Conservation (phyloP, 2,113 vertebrate genomes). For the Turnix velox region DNA sequence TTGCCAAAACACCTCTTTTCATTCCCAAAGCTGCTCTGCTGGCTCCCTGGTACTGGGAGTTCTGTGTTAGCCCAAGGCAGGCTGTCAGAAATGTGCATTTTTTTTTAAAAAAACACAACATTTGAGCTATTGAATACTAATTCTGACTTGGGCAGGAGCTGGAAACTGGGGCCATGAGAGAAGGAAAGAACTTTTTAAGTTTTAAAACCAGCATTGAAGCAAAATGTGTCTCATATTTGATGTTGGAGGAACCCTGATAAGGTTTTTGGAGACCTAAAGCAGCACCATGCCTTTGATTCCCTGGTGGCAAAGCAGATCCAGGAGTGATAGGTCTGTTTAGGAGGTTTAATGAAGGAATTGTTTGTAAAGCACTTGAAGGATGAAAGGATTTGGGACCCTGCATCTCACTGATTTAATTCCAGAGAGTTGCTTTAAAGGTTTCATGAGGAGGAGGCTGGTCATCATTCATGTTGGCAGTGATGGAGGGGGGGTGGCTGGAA, state of each 20-base stretch:
- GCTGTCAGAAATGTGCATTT: background rate
- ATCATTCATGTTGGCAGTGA: background rate
- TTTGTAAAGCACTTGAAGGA: background rate
- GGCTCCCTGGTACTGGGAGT: background rate
- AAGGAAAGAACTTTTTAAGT: background rate
- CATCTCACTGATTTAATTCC: background rate
- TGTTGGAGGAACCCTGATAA: background rate
- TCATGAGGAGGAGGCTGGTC: background rate
- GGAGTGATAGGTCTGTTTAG: background rate
- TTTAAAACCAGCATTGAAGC: background rate
- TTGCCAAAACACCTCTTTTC: constrained; percentile 36
- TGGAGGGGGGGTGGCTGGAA: background rate
- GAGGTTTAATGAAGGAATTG: constrained; percentile 29
- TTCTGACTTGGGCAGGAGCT: background rate
- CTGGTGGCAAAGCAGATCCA: background rate
- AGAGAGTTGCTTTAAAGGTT: background rate
- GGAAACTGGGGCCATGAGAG: background rate
- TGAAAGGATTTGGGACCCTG: background rate
- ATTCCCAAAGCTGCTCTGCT: background rate
- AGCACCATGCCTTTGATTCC: background rate
- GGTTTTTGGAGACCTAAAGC: background rate
- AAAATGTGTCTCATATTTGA: background rate
- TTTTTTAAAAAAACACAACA: no score
- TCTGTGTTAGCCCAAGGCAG: background rate
- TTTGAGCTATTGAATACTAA: background rate